A percentile compares a stretch with the other conserved stretches of the same genome.
These are phyloP conservation scores for Drosophila albomicans DNA, from an alignment of 1,140 invertebrate genomes.

Conservation along the genomic window DNA sequence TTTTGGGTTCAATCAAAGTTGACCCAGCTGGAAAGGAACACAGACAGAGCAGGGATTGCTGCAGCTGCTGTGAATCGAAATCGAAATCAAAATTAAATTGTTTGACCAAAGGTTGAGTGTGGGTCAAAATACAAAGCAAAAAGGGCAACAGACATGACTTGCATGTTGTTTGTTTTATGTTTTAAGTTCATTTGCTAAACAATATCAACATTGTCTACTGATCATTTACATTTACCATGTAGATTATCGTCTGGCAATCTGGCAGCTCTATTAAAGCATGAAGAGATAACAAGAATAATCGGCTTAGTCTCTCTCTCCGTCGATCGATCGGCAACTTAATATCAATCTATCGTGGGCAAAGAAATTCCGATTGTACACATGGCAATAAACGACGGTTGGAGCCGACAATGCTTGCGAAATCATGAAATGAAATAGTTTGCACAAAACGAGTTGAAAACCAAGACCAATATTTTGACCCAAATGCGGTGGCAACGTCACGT, in stretches of 20 bases:
- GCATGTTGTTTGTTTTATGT: background rate
- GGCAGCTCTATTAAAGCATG: background rate
- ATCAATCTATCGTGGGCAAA: constrained; percentile 1
- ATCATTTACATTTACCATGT: background rate
- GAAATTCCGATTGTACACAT: constrained; percentile 24
- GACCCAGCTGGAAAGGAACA: constrained; percentile 1
- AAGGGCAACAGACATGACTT: background rate
- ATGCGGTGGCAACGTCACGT: constrained; percentile 43
- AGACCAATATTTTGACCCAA: constrained; percentile 49
- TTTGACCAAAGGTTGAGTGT: background rate
- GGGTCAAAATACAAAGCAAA: background rate
- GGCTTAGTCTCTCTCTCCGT: background rate
- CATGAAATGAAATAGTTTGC: constrained; percentile 39
- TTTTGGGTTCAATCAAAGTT: constrained; percentile 8
- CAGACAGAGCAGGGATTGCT: background rate
- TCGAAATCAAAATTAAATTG: background rate
- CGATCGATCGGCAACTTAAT: background rate
- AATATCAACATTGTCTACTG: background rate
- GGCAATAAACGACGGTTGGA: constrained; percentile 10
- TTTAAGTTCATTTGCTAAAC: background rate
- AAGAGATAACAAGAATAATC: constrained; percentile 3
- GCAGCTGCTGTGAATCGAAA: background rate
- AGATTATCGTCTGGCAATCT: background rate
- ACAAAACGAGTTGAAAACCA: constrained; percentile 42
- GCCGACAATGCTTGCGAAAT: constrained; percentile 34